phyloP scores from a whole-genome alignment of 2,888 invertebrate species.

The Xestia sexstrigata region DNA sequence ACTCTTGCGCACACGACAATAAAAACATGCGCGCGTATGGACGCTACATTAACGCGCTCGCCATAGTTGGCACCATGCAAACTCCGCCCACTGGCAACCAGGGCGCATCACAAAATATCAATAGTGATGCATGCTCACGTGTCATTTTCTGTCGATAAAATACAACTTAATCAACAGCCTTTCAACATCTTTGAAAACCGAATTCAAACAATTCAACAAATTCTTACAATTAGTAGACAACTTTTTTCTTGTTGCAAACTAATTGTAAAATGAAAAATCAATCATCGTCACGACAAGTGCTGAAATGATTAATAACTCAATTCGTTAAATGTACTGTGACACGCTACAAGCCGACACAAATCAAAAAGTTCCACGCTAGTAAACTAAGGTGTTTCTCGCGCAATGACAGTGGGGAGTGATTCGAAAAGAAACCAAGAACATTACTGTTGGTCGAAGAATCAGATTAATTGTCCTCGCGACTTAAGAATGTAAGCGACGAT shows the following conservation, averaged over 20 bases:
- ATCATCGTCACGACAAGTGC: constrained; percentile 69
- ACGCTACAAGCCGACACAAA: constrained; percentile 57
- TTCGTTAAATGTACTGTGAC: constrained; percentile 60
- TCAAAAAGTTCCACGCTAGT: constrained; percentile 59
- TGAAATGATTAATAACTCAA: constrained; percentile 67
- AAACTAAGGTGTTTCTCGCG: constrained; percentile 59
- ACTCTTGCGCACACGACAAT: constrained; percentile 80
- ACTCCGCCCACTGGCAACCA: constrained; percentile 85
- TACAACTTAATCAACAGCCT: constrained; percentile 59
- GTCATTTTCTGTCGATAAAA: constrained; percentile 76
- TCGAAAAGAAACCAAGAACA: constrained; percentile 63
- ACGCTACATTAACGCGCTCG: constrained; percentile 89
- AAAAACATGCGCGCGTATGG: constrained; percentile 83
- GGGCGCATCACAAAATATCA: constrained; percentile 77
- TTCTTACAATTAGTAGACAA: constrained; percentile 54
- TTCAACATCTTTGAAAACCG: constrained; percentile 49
- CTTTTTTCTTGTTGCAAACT: constrained; percentile 51
- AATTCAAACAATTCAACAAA: constrained; percentile 46
- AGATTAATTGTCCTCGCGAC: constrained; percentile 61
- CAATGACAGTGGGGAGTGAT: constrained; percentile 54
- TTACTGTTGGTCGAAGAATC: constrained; percentile 53
- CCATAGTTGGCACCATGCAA: constrained; percentile 88
- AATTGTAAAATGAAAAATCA: constrained; percentile 66
- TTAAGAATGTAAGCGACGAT: constrained; percentile 66
- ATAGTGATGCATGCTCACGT: constrained; percentile 78